Conservation (phyloP, 2,113 vertebrate species). For the Sceloporus undulatus region DNA sequence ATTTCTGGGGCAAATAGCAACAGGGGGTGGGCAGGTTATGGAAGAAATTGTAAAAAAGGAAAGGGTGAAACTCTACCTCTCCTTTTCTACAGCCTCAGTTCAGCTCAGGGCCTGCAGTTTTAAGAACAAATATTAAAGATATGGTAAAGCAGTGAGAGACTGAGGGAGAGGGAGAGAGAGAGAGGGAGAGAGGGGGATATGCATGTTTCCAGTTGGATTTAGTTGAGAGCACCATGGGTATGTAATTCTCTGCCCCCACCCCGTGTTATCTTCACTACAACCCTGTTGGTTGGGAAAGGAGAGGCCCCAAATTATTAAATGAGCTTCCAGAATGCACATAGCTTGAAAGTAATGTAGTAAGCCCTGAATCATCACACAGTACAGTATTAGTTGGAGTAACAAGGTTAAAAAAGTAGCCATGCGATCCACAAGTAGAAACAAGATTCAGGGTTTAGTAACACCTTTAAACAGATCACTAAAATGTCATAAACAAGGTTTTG, state of each 20-base stretch:
- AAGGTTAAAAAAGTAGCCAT: too few species aligned
- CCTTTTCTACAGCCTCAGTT: background rate
- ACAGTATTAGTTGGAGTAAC: too few species aligned
- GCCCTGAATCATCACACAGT: too few species aligned
- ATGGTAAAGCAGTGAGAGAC: background rate
- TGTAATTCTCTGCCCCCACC: background rate
- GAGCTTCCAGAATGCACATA: too few species aligned
- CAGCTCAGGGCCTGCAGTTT: background rate
- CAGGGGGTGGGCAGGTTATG: background rate
- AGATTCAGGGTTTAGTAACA: too few species aligned
- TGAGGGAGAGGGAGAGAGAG: background rate
- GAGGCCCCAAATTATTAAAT: background rate
- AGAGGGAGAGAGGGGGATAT: background rate
- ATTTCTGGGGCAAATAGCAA: background rate
- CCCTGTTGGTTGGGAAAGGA: background rate
- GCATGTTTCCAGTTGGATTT: background rate
- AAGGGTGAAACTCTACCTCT: background rate
- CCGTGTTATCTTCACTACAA: background rate
- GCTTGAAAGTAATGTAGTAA: too few species aligned
- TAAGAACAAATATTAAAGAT: background rate
- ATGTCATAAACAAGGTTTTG: too few species aligned
- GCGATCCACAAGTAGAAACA: too few species aligned
- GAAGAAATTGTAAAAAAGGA: background rate
- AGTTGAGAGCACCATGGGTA: background rate
- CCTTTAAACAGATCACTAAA: too few species aligned